Conservation (phyloP, 2,888 invertebrate genomes). For the Ligdia adustata region DNA sequence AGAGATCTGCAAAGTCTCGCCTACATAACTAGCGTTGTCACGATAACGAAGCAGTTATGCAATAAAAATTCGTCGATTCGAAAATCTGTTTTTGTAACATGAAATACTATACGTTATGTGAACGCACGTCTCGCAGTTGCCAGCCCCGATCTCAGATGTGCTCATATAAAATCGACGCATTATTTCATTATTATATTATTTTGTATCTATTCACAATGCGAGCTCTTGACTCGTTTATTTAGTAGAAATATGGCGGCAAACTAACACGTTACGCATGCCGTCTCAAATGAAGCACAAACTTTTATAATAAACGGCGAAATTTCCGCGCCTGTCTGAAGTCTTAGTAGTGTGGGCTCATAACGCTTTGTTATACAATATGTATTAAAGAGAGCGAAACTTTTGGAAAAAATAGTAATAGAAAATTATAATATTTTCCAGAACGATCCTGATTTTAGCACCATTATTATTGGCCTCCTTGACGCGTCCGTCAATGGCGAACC, state of each 20-base stretch:
- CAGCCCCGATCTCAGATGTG: constrained; percentile 7
- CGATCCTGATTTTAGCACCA: too few species aligned
- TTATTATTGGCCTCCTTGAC: too few species aligned
- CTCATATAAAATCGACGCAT: constrained; percentile 8
- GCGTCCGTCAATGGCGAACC: too few species aligned
- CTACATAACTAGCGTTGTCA: constrained; percentile 7
- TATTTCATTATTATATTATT: constrained; percentile 17
- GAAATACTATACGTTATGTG: constrained; percentile 5
- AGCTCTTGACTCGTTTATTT: constrained; percentile 12
- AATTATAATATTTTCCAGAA: too few species aligned
- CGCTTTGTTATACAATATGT: constrained; percentile 7
- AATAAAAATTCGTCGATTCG: constrained; percentile 4
- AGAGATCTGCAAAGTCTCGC: neutral
- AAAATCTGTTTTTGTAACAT: constrained; percentile 12
- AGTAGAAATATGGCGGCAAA: constrained; percentile 9
- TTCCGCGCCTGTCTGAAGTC: constrained; percentile 5
- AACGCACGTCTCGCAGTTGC: constrained; percentile 6
- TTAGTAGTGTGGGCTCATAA: too few species aligned
- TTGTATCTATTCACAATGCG: constrained; percentile 1
- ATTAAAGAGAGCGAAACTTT: too few species aligned
- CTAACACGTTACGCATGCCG: constrained; percentile 12
- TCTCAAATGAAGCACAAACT: constrained; percentile 14
- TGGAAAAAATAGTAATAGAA: too few species aligned
- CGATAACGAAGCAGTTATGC: constrained; percentile 5
- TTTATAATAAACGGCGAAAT: constrained; percentile 18